Conservation (phyloP, 2,797 vertebrate species). For the Labroides dimidiatus region DNA sequence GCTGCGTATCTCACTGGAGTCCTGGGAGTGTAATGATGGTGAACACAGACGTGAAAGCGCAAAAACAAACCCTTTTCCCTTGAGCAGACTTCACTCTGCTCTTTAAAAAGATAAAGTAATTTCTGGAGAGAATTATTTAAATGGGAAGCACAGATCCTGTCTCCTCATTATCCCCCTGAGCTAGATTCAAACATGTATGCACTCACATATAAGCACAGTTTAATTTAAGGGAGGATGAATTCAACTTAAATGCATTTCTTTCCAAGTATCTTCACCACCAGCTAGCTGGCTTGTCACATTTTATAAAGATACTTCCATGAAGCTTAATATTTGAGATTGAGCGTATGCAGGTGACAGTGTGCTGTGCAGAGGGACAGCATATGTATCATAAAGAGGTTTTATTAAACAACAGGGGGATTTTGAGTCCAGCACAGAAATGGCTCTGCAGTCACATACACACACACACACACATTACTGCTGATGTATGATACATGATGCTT, state of each 20-base stretch:
- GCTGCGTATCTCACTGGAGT: conserved; percentile 22
- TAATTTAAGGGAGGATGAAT: conserved; percentile 38
- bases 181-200: conserved; percentile 27
- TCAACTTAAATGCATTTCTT: conserved; percentile 25
- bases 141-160: conserved; percentile 25
- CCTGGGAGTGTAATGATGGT: conserved; percentile 19
- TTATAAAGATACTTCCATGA: background rate
- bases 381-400: conserved; percentile 67
- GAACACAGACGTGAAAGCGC: conserved; percentile 35
- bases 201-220: conserved; percentile 21
- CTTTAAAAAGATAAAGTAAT: conserved; percentile 55
- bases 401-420: conserved; percentile 64
- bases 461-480: conserved; percentile 3
- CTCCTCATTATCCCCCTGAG: conserved; percentile 21
- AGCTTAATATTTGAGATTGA: conserved; percentile 10
- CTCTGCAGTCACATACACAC: background rate
- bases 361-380: conserved; percentile 10
- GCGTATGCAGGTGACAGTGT: conserved; percentile 15
- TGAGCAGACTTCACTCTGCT: conserved; percentile 47
- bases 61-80: conserved; percentile 48
- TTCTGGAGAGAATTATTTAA: conserved; percentile 64
- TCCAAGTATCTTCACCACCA: conserved; percentile 17
- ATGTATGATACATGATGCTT: background rate
- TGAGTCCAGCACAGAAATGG: conserved; percentile 12
- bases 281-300: background rate